These are phyloP conservation scores for Drosophila acutilabella DNA, from an alignment of 2,888 invertebrate species.

Conservation along the genomic window DNA sequence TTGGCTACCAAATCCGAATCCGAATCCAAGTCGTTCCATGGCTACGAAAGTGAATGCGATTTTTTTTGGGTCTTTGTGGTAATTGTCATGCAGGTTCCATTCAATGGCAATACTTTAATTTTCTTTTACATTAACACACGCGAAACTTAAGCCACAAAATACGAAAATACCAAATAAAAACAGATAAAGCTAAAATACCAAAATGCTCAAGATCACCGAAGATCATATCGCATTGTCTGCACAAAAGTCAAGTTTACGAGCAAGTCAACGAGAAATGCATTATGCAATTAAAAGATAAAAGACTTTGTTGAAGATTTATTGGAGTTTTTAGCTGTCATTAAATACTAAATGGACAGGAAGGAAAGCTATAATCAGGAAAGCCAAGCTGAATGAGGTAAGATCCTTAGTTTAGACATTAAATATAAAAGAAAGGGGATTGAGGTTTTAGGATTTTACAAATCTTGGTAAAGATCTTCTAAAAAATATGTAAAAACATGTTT, in stretches of 20 bases:
- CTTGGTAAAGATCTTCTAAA: too few species aligned
- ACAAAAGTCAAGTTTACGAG: conserved; percentile 21
- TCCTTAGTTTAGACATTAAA: too few species aligned
- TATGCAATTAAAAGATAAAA: background rate
- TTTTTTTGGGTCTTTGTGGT: conserved; percentile 47
- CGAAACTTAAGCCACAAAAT: conserved; percentile 22
- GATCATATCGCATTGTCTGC: conserved; percentile 3
- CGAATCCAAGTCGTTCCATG: conserved; percentile 31
- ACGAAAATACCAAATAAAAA: conserved; percentile 11
- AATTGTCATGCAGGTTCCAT: conserved; percentile 68
- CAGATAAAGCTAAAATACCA: conserved; percentile 2
- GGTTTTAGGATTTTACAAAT: too few species aligned
- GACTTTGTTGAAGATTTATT: background rate
- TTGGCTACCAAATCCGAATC: conserved; percentile 18
- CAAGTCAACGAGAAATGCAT: background rate
- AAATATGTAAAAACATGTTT: too few species aligned
- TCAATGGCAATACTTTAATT: conserved; percentile 66
- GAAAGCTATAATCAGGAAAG: too few species aligned
- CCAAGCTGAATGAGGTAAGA: too few species aligned
- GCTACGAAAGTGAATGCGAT: conserved; percentile 74
- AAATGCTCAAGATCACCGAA: conserved; percentile 11
- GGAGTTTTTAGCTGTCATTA: background rate
- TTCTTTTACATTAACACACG: conserved; percentile 52
- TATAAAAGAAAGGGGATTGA: too few species aligned
- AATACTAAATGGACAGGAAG: background rate